phyloP scores from a whole-genome alignment of 2,888 invertebrate species.

The Drosophila kambysellisi region DNA sequence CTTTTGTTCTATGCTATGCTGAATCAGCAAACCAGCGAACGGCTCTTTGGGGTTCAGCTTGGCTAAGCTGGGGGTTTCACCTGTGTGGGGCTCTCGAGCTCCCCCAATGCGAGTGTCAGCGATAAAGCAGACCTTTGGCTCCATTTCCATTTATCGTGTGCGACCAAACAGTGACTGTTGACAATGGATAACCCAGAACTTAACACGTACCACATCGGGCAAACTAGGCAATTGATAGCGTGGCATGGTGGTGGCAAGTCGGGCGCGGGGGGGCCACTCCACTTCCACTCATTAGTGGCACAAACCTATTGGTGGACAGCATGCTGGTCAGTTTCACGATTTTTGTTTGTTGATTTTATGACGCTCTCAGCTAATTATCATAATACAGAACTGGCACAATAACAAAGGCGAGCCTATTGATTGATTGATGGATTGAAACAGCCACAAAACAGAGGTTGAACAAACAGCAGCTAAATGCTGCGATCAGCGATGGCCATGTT shows the following conservation, averaged over 20 bases:
- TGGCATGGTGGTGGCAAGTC: neutral
- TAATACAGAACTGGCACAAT: slow-evolving; percentile 60
- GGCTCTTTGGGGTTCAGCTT: slow-evolving; percentile 51
- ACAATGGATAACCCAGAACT: slow-evolving; percentile 31
- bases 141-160: slow-evolving; percentile 70
- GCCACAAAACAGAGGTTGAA: slow-evolving; percentile 20
- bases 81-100: slow-evolving; percentile 21
- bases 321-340: slow-evolving; percentile 68
- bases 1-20: slow-evolving; percentile 57
- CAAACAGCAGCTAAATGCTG: slow-evolving; percentile 14
- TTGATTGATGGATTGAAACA: slow-evolving; percentile 51
- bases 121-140: slow-evolving; percentile 46
- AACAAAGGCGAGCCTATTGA: slow-evolving; percentile 41
- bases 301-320: slow-evolving; percentile 12
- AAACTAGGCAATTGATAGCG: slow-evolving; percentile 14
- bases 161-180: slow-evolving; percentile 51
- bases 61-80: slow-evolving; percentile 40
- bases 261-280: neutral
- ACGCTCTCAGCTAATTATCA: slow-evolving; percentile 66
- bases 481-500: slow-evolving; percentile 26
- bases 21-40: slow-evolving; percentile 10
- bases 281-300: slow-evolving; percentile 57
- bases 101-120: slow-evolving; percentile 22
- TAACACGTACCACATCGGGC: slow-evolving; percentile 44
- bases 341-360: slow-evolving; percentile 51